A percentile compares a stretch with the other conserved stretches of the same genome.
Conservation (phyloP, 2,113 vertebrate genomes). For the Sphaerodactylus townsendi region DNA sequence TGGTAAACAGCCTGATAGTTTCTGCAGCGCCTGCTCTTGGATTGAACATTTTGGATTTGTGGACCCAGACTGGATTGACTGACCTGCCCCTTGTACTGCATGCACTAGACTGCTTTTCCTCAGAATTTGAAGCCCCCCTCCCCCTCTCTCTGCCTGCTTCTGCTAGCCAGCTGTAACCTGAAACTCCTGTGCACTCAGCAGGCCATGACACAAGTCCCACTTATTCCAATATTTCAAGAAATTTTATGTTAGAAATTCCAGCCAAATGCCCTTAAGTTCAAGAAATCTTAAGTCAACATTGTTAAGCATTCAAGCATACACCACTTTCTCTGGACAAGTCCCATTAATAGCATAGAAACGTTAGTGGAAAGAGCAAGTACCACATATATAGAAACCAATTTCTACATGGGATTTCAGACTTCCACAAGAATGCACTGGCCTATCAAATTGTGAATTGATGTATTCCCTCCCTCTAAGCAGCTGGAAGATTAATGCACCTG, state of each 20-base stretch:
- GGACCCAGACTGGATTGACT: too few relatives aligned
- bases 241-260: neutral
- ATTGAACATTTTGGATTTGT: too few relatives aligned
- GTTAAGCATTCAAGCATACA: neutral
- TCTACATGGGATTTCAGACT: slow-evolving; percentile 38
- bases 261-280: neutral
- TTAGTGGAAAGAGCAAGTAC: slow-evolving; percentile 5
- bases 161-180: too few relatives aligned
- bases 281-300: neutral
- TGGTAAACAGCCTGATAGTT: too few relatives aligned
- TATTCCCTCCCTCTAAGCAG: slow-evolving; percentile 19
- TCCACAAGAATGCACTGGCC: slow-evolving; percentile 44
- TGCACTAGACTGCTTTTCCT: too few relatives aligned
- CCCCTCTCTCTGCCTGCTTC: too few relatives aligned
- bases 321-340: neutral
- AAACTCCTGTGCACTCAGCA: too few relatives aligned
- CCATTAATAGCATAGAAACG: neutral
- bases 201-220: too few relatives aligned
- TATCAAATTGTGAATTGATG: slow-evolving; percentile 37
- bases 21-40: too few relatives aligned
- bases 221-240: neutral
- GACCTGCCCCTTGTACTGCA: too few relatives aligned
- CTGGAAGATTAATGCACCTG: slow-evolving; percentile 55
- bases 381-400: slow-evolving; percentile 29
- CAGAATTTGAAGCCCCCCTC: too few relatives aligned